phyloP scores from a whole-genome alignment of 2,888 invertebrate genomes.

The Drosophila merina region DNA sequence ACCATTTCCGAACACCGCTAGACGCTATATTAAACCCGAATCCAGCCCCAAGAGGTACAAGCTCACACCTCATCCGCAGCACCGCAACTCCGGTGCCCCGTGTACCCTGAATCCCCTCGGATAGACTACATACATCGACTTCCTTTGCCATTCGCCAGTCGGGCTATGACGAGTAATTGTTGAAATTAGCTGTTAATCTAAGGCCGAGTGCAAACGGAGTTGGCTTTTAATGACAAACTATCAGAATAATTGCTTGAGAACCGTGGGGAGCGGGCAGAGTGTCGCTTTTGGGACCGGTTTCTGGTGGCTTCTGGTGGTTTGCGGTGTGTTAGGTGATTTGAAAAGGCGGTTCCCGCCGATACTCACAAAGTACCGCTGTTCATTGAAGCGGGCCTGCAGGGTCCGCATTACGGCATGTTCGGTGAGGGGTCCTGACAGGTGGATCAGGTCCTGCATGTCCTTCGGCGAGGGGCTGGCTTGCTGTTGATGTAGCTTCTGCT shows the following conservation, averaged over 20 bases:
- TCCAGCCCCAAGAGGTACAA: not conserved
- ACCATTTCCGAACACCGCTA: not conserved
- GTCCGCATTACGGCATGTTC: slow-evolving; percentile 97
- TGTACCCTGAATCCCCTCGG: not conserved
- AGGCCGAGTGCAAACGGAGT: slow-evolving; percentile 54
- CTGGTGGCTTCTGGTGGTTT: slow-evolving; percentile 11
- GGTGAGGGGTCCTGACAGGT: slow-evolving; percentile 95
- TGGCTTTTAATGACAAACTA: slow-evolving; percentile 59
- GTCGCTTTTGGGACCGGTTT: slow-evolving; percentile 39
- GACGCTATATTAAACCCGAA: slow-evolving; percentile 4
- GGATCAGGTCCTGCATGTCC: slow-evolving; percentile 94
- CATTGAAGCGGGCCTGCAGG: slow-evolving; percentile 94
- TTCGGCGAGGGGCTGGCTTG: slow-evolving; percentile 57
- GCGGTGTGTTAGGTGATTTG: slow-evolving; percentile 12
- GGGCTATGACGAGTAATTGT: slow-evolving; percentile 51
- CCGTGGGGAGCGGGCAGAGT: slow-evolving; percentile 1
- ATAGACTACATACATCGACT: slow-evolving; percentile 18
- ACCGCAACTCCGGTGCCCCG: not conserved
- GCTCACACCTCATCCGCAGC: slow-evolving; percentile 34
- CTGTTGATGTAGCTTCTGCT: slow-evolving; percentile 37
- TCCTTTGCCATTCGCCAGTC: slow-evolving; percentile 25
- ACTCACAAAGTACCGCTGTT: slow-evolving; percentile 94
- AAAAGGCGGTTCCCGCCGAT: slow-evolving; percentile 40
- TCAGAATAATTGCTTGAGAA: slow-evolving; percentile 55
- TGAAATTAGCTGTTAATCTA: slow-evolving; percentile 68